Base-by-base conservation (phyloP, 2,113 vertebrate genomes). In the Loxodonta africana region DNA sequence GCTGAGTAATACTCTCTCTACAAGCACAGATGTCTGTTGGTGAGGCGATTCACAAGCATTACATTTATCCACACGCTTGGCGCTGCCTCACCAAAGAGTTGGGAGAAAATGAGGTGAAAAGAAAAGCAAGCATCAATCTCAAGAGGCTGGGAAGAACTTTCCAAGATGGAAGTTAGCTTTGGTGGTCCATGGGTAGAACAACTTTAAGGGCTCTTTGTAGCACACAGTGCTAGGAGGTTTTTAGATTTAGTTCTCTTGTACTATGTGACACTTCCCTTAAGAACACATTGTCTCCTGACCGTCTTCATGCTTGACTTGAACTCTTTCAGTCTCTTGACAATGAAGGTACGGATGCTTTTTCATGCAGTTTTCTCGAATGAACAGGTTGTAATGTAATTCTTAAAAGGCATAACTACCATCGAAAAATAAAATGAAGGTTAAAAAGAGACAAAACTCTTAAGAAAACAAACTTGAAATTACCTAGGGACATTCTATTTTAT, bases 251-350 rank as follows among this genome's bases (percentile, higher is more conserved):
- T 26, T 46, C 48, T 94, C 46, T 53, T 21, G 92, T 85, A 37
- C 23, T 74, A 25, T n/a, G 74, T 33, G 71, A 85, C 6, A 4
- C 46, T 82, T n/a, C 87, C 37, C 33, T 67, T 76, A 81, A 82
- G n/a, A 83, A 90, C 23, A 1, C 44, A 67, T 88, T 94, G 71
- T 97, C 71, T 88, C 33, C 63, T 76, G 44, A 46, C 62, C 60
- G 53, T 73, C 65, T 97, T 94, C 81, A 82, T 92, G 92, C 96
- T 90, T 92, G 90, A 94, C 26, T 95, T 96, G 80, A 91, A 82
- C 53, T 80, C 76, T 92, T 95, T 96, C 37, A 94, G 83, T 88
- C 76, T 85, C n/a, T 33, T 83, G 41, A 95, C 92, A 97, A 53
- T 84, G 73, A 69, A 82, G 20, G 83, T 48, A 78, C 10, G 48